A percentile compares a stretch with the other conserved stretches of the same genome.
Conservation (phyloP, 2,113 vertebrate genomes). For the Atractosteus spatula region DNA sequence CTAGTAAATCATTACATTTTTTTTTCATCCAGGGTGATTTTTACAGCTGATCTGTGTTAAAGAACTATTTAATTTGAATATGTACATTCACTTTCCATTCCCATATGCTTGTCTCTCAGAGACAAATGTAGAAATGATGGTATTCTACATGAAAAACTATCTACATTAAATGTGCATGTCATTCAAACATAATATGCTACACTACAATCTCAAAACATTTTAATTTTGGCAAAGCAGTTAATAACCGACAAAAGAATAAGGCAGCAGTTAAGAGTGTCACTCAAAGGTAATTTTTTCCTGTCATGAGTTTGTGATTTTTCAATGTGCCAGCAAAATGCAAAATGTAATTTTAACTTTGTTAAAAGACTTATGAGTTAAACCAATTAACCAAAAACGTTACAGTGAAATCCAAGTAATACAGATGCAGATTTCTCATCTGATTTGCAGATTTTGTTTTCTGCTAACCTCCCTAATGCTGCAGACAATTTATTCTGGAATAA, state of each 20-base stretch:
- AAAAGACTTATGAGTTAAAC: too few species aligned
- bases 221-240: constrained; percentile 46
- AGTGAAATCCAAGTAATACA: too few species aligned
- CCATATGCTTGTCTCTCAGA: constrained; percentile 52
- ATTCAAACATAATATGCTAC: constrained; percentile 12
- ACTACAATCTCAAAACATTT: constrained; percentile 7
- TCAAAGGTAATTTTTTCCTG: constrained; percentile 34
- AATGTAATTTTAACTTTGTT: too few species aligned
- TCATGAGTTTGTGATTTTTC: background rate
- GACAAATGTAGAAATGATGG: constrained; percentile 48
- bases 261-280: constrained; percentile 50
- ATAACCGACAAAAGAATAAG: constrained; percentile 51
- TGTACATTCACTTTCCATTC: constrained; percentile 57
- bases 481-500: too few species aligned
- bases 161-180: constrained; percentile 30
- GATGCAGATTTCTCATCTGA: too few species aligned
- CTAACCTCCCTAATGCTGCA: too few species aligned
- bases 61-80: constrained; percentile 36
- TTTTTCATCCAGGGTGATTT: constrained; percentile 53
- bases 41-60: constrained; percentile 35
- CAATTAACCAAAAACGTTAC: too few species aligned
- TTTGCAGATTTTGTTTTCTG: too few species aligned
- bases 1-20: constrained; percentile 40
- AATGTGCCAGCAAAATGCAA: too few species aligned
- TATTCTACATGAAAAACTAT: constrained; percentile 36